phyloP scores from a whole-genome alignment of 1,140 invertebrate genomes.

The Atopsyche davidsoni region DNA sequence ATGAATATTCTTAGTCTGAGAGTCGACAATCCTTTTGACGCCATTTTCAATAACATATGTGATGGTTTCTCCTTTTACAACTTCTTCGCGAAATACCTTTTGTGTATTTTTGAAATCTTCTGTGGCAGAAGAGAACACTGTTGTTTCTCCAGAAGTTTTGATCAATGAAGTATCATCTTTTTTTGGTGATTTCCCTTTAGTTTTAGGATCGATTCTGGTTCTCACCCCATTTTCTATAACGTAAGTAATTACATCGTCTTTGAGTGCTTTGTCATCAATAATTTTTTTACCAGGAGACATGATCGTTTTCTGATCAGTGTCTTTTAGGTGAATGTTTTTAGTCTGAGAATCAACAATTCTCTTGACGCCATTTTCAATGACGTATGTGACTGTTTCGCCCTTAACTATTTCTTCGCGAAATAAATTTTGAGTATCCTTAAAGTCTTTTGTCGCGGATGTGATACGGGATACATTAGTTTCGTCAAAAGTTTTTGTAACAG shows the following conservation, averaged over 20 bases:
- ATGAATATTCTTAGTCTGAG: background rate
- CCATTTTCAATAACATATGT: conserved; percentile 20
- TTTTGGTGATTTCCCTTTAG: too few species aligned
- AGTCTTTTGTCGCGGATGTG: background rate
- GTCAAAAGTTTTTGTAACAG: too few species aligned
- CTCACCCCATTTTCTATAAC: conserved; percentile 1
- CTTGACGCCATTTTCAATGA: conserved; percentile 22
- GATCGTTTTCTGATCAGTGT: conserved; percentile 6
- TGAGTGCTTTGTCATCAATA: conserved; percentile 3
- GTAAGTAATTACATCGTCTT: conserved; percentile 5
- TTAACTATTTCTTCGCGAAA: background rate
- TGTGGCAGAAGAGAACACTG: background rate
- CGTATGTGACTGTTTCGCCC: conserved; percentile 1
- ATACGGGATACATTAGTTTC: too few species aligned
- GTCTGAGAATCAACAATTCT: conserved; percentile 8
- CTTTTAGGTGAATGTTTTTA: conserved; percentile 7
- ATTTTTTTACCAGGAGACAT: conserved; percentile 1
- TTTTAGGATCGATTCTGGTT: background rate
- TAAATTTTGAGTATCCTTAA: conserved; percentile 6
- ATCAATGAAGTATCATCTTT: too few species aligned
- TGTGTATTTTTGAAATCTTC: background rate
- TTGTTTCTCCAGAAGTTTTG: background rate
- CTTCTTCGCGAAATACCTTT: background rate
- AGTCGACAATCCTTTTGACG: conserved; percentile 11
- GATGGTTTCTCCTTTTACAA: background rate